Conservation (phyloP, 2,113 vertebrate genomes). For the Mormyrus iriodes region DNA sequence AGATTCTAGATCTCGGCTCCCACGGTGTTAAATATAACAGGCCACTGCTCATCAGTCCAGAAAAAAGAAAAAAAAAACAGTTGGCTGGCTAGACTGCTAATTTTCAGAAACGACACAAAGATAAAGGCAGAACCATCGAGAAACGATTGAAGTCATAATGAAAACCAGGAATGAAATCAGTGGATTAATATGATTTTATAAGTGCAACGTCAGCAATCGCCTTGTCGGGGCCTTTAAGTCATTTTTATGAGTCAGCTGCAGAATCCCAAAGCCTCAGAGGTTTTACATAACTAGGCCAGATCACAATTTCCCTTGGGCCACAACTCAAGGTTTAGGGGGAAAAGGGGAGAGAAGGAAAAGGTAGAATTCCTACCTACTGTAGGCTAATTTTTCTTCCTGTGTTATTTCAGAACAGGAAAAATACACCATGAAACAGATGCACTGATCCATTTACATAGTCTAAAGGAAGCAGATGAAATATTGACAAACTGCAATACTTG, state of each 20-base stretch:
- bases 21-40: neutral
- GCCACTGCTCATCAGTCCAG: neutral
- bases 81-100: neutral
- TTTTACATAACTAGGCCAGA: slow-evolving; percentile 6
- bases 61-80: neutral
- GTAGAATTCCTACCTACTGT: slow-evolving; percentile 15
- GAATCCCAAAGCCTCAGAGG: neutral
- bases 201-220: slow-evolving; percentile 12
- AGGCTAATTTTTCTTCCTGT: slow-evolving; percentile 10
- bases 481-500: neutral
- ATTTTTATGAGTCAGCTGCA: slow-evolving; percentile 19
- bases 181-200: slow-evolving; percentile 7
- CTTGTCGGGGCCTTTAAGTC: slow-evolving; percentile 3
- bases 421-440: neutral
- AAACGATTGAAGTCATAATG: slow-evolving; percentile 16
- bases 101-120: slow-evolving; percentile 12
- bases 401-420: neutral
- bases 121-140: neutral
- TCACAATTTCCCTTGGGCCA: neutral
- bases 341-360: neutral
- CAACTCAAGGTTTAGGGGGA: neutral
- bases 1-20: neutral
- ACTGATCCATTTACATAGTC: neutral
- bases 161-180: slow-evolving; percentile 19
- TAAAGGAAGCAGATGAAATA: neutral